Conservation (phyloP, 2,113 vertebrate species). For the Ictalurus punctatus region DNA sequence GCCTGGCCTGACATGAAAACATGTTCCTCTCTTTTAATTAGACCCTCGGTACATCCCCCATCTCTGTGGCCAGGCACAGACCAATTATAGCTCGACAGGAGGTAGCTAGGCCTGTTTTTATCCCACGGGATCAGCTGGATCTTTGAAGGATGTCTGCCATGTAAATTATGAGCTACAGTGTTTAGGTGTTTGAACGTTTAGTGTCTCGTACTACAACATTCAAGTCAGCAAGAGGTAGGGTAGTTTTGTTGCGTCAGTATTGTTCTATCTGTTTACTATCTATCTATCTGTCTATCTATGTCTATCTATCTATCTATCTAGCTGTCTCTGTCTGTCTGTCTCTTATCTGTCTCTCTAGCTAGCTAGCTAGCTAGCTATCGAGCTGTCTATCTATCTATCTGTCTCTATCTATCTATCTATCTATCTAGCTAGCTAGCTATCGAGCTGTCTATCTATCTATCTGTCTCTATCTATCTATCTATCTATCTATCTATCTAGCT, state of each 20-base stretch:
- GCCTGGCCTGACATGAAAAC: conserved; percentile 24
- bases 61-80: conserved; percentile 25
- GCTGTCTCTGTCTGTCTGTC: too few species aligned
- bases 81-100: conserved; percentile 35
- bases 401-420: too few species aligned
- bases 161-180: conserved; percentile 15
- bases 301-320: too few species aligned
- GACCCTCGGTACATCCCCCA: conserved; percentile 3
- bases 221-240: not conserved
- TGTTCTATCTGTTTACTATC: not conserved
- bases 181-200: not conserved
- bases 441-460: too few species aligned
- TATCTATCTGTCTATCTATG: too few species aligned
- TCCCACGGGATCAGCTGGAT: conserved; percentile 7
- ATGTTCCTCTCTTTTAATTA: conserved; percentile 42
- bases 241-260: too few species aligned
- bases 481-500: too few species aligned
- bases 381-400: too few species aligned
- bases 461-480: too few species aligned
- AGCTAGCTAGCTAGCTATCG: too few species aligned
- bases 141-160: conserved; percentile 30
- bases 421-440: too few species aligned
- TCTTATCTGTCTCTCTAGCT: too few species aligned
- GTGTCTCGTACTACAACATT: not conserved
- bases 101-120: conserved; percentile 29